phyloP scores from a whole-genome alignment of 2,113 vertebrate species.

The Lates calcarifer region DNA sequence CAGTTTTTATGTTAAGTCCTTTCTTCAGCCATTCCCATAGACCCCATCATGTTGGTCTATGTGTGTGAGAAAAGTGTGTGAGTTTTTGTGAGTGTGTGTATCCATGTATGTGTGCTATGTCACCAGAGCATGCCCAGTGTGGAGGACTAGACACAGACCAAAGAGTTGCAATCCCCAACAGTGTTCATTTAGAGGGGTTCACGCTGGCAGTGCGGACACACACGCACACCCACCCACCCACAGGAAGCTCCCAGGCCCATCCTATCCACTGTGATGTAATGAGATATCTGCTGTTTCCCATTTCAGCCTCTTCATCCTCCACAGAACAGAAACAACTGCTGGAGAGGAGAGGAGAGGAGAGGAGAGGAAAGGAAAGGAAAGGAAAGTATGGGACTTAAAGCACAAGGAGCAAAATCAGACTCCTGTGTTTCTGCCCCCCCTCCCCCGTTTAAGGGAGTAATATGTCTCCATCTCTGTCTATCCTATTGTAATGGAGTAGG shows the following conservation, averaged over 20 bases:
- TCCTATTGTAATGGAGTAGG: constrained; percentile 80
- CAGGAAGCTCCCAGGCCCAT: constrained; percentile 63
- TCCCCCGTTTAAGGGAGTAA: constrained; percentile 62
- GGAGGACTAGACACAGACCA: constrained; percentile 55
- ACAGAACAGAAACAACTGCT: constrained; percentile 58
- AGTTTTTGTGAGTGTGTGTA: background rate
- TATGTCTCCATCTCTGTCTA: constrained; percentile 71
- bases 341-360: constrained; percentile 5
- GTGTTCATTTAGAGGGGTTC: constrained; percentile 69
- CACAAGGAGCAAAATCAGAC: constrained; percentile 51
- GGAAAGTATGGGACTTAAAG: constrained; percentile 30
- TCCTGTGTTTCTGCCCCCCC: constrained; percentile 53
- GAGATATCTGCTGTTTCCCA: constrained; percentile 71
- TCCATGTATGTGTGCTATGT: constrained; percentile 26
- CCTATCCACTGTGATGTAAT: constrained; percentile 73
- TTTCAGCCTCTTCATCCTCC: constrained; percentile 70
- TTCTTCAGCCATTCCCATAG: constrained; percentile 27
- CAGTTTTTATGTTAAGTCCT: constrained; percentile 41
- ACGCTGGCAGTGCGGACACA: constrained; percentile 15
- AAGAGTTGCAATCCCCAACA: constrained; percentile 55
- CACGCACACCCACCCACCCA: constrained; percentile 29
- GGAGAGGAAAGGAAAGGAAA: background rate
- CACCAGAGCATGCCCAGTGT: constrained; percentile 34
- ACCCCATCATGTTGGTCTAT: constrained; percentile 15
- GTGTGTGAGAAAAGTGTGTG: background rate